Base-by-base conservation (phyloP, 2,113 vertebrate species). In the Chamaea fasciata region DNA sequence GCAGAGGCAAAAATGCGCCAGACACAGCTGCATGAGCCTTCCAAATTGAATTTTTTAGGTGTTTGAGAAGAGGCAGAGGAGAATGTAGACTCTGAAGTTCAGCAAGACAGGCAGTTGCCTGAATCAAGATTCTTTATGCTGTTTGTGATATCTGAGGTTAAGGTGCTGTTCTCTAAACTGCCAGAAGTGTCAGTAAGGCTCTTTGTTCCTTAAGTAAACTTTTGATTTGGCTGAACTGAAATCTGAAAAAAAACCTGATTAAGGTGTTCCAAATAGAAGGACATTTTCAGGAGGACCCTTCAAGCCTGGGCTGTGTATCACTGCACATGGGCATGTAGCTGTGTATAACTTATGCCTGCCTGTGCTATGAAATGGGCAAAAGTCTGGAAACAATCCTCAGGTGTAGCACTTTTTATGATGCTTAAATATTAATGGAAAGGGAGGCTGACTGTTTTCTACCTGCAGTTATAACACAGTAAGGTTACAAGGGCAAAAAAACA, bases 291-390 rank as follows among this genome's bases (percentile, higher is more conserved):
- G 27, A 75, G 76, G 11, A 64, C 16, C 23, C 15, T 77, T 24
- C 37, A 39, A 55, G 57, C 15, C 15, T 47, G 10, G 49, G 13
- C 47, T 71, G 14, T 22, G 14, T 33, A 11, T 39, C 35, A n/a
- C 2, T 15, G 20, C 17, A 24, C n/a, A 28, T 0, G 1, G 30
- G 3, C 37, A 13, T 10, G 11, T 13, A 74, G 39, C 47, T 62
- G 18, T 10, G 21, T 30, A 14, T 0, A 3, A n/a, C 2, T 2
- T 8, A 37, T 22, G 31, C n/a, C 35, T 65, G 11, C 13, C 14
- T 37, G 11, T 37, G 4, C 63, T n/a, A 1, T 8, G 64, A 75
- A 56, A 52, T 5, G 13, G n/a, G 65, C 24, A 57, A 49, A 46
- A 39, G 18, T 71, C 77, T 60, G 42, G 47, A 79, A 94, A 76